A percentile compares a stretch with the other conserved stretches of the same genome.
These are phyloP conservation scores for Calycopis cecrops DNA, from an alignment of 1,140 invertebrate genomes.

Conservation along the genomic window DNA sequence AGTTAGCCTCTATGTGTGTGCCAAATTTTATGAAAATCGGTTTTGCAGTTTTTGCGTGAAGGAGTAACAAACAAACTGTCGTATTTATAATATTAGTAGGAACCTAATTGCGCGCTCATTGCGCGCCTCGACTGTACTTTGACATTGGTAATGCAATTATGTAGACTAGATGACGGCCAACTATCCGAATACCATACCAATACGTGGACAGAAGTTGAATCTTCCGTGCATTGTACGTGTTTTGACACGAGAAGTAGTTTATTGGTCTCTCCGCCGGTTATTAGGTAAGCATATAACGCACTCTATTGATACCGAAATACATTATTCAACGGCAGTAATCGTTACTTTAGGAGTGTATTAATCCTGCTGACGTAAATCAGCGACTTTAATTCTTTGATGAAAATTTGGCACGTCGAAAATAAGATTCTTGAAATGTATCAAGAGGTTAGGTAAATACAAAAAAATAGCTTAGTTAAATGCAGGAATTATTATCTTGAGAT, in stretches of 20 bases:
- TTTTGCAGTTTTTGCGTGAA: too few relatives aligned
- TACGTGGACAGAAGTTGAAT: conserved; percentile 51
- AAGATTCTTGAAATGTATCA: too few relatives aligned
- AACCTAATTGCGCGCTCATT: too few relatives aligned
- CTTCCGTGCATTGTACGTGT: conserved; percentile 49
- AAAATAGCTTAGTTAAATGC: too few relatives aligned
- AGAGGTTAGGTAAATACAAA: too few relatives aligned
- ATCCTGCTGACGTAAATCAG: conserved; percentile 10
- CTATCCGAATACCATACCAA: conserved; percentile 47
- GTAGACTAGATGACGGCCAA: conserved; percentile 20
- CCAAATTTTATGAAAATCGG: too few relatives aligned
- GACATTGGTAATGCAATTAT: conserved; percentile 32
- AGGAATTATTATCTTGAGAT: too few relatives aligned
- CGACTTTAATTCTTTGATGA: background rate
- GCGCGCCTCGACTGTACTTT: background rate
- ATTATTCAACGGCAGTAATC: conserved; percentile 55
- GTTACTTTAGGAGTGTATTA: conserved; percentile 20
- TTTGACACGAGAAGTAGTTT: conserved; percentile 55
- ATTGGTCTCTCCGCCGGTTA: conserved; percentile 43
- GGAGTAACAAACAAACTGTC: too few relatives aligned
- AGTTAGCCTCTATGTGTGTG: too few relatives aligned
- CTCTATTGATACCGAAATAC: conserved; percentile 37
- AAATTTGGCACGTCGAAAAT: too few relatives aligned
- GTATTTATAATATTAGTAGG: too few relatives aligned
- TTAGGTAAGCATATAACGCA: conserved; percentile 68